Evolutionary conservation across 1,140 invertebrate genomes (phyloP).

Genomic region (Bombus vancouverensis): DNA sequence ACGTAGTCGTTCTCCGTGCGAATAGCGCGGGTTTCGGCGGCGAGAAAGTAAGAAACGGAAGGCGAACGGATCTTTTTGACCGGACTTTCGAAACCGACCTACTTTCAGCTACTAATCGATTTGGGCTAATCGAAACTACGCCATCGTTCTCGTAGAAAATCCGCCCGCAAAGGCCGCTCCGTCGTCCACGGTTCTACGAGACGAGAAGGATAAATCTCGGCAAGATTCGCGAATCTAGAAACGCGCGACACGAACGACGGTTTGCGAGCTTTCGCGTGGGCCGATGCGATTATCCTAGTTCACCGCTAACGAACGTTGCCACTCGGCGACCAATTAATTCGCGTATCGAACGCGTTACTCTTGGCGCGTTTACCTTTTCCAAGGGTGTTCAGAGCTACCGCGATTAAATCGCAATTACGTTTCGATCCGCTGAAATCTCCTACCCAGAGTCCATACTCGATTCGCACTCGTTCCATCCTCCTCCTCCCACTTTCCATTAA

Average conservation of each 20-base stretch:
- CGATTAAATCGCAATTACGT: conserved; percentile 60
- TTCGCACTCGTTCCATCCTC: not conserved
- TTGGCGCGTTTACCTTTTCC: conserved; percentile 37
- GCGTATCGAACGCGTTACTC: conserved; percentile 49
- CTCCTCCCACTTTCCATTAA: not conserved
- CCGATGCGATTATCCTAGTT: conserved; percentile 46
- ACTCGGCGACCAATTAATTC: conserved; percentile 55
- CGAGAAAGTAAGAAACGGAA: not conserved
- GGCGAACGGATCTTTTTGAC: not conserved
- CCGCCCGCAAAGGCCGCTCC: not conserved
- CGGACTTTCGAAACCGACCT: not conserved
- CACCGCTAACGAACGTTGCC: not conserved
- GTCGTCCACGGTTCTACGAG: accelerated
- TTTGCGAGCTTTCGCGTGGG: not conserved
- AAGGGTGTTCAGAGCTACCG: conserved; percentile 24
- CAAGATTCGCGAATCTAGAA: too few relatives aligned
- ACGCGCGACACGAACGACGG: not conserved
- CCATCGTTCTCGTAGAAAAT: not conserved
- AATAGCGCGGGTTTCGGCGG: too few relatives aligned
- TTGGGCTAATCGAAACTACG: not conserved
- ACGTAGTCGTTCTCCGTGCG: too few relatives aligned
- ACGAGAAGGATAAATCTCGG: too few relatives aligned
- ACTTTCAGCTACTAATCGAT: not conserved
- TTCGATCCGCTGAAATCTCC: conserved; percentile 41
- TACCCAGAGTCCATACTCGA: not conserved